These are phyloP conservation scores for Augiades crinisus DNA, from an alignment of 2,888 invertebrate species.

Conservation along the genomic window DNA sequence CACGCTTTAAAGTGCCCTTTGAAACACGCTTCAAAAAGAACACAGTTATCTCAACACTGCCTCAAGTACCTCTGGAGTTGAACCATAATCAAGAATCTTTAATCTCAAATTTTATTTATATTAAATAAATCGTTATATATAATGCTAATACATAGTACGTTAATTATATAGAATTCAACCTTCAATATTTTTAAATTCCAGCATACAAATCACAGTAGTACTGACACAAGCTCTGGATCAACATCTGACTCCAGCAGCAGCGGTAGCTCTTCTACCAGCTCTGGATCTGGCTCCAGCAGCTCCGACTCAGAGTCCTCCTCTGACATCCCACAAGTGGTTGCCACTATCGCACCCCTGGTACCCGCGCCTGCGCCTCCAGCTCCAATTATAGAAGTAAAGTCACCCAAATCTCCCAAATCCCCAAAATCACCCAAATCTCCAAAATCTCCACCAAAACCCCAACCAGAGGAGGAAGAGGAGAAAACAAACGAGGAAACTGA, in stretches of 20 bases:
- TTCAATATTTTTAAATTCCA: constrained; percentile 1
- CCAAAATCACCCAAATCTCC: constrained; percentile 19
- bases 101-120: too few species aligned
- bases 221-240: constrained; percentile 84
- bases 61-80: too few species aligned
- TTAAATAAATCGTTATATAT: too few species aligned
- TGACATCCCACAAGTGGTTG: constrained; percentile 47
- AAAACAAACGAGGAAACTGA: constrained; percentile 63
- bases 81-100: too few species aligned
- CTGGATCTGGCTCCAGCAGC: constrained; percentile 86
- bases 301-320: constrained; percentile 87
- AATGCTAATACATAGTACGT: not conserved
- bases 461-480: constrained; percentile 56
- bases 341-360: constrained; percentile 42
- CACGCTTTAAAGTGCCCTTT: too few species aligned
- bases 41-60: too few species aligned
- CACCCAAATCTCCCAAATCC: constrained; percentile 20
- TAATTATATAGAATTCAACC: too few species aligned
- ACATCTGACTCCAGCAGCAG: constrained; percentile 86
- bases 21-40: too few species aligned
- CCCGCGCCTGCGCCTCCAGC: not conserved
- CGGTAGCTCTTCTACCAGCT: constrained; percentile 85
- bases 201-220: constrained; percentile 59
- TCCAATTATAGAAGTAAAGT: constrained; percentile 23
- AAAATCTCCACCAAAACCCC: constrained; percentile 47